Conservation (phyloP, 2,113 vertebrate genomes). For the Lycocorax pyrrhopterus region DNA sequence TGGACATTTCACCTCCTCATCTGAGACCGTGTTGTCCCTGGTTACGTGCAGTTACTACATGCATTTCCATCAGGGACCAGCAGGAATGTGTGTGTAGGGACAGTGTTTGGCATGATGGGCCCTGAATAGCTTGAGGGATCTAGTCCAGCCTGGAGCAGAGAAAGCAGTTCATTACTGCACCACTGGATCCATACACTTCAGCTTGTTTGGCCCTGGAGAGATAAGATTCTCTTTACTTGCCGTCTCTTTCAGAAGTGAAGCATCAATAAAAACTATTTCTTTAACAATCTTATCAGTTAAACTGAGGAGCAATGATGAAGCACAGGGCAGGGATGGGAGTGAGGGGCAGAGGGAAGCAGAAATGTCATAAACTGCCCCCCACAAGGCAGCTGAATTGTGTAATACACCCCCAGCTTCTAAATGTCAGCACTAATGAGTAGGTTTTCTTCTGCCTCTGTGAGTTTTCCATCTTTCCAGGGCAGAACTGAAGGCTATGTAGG, state of each 20-base stretch:
- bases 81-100: background rate
- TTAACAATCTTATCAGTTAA: background rate
- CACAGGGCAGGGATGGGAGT: background rate
- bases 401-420: constrained; percentile 33
- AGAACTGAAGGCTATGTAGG: constrained; percentile 6
- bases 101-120: fast-evolving
- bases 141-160: background rate
- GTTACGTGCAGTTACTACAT: fast-evolving
- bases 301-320: background rate
- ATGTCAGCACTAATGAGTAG: background rate
- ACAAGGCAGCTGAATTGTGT: background rate
- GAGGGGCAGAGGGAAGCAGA: background rate
- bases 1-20: background rate
- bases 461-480: background rate
- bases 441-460: background rate
- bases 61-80: background rate
- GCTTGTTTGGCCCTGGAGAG: background rate
- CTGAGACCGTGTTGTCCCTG: background rate
- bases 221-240: background rate
- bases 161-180: background rate
- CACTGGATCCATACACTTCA: background rate
- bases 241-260: background rate
- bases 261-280: background rate
- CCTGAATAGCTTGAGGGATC: background rate
- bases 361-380: background rate